Evolutionary conservation across 2,113 vertebrate species (phyloP), one percentile per base, ranked within the genome.

Genomic region (Brachyhypopomus occidentalis): DNA sequence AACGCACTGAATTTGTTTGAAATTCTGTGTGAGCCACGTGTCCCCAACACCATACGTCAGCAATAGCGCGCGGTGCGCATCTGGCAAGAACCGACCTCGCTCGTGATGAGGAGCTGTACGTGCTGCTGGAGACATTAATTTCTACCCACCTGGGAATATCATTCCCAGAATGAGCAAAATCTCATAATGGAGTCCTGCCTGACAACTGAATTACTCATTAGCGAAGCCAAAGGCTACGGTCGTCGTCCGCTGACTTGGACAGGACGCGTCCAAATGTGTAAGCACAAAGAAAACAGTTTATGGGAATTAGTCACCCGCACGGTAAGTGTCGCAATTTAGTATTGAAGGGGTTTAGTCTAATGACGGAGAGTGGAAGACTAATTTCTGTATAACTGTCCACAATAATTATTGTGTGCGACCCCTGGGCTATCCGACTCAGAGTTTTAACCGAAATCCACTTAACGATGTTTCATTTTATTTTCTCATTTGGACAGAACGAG

Each of bases 141-240:
- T 77, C 59, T 48, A 72, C 38, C 59, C 48, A 62, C 77, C 27
- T n/a, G 81, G 79, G 63, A 79, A 66, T 64, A 75, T 55, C 80
- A 75, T 19, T 17, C 38, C 20, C 52, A 79, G 69, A 77, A 77
- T 70, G 70, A 69, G 58, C 66, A 30, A 81, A 63, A 82, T 78
- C 58, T 69, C 52, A 71, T 82, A 80, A 87, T 69, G 58, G 81
- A 87, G 79, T 81, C 63, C 62, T 81, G 75, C 23, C 23, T 59
- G 85, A 82, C 76, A 77, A 79, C 84, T 77, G 75, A 83, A 90
- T 88, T 84, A 79, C 79, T 83, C 77, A 83, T 86, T 75, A 82
- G 69, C 63, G 34, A 80, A 72, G 62, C 45, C 62, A n/a, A 60
- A 72, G 80, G 66, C 77, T 78, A 71, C 75, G 81, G 69, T 75